phyloP scores from a whole-genome alignment of 2,888 invertebrate species.

The Drosophila neoperkinsi region DNA sequence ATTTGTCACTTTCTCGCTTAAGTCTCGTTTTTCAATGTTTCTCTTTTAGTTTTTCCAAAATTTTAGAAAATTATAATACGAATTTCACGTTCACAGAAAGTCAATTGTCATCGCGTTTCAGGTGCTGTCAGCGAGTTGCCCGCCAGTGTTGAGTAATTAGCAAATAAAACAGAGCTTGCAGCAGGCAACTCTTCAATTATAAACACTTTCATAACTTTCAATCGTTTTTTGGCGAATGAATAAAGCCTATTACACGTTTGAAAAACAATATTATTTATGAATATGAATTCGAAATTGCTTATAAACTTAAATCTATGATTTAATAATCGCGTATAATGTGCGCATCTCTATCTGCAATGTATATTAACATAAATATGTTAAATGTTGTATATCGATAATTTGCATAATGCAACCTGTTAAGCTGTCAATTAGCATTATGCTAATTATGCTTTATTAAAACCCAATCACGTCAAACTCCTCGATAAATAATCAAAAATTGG shows the following conservation, averaged over 20 bases:
- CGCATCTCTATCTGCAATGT: neutral
- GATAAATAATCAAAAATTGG: neutral
- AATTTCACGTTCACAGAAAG: slow-evolving; percentile 12
- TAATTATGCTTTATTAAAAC: neutral
- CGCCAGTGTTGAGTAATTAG: slow-evolving; percentile 23
- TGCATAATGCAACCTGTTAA: neutral
- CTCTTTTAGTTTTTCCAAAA: slow-evolving; percentile 1
- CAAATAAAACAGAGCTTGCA: neutral
- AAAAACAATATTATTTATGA: neutral
- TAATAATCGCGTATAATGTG: neutral
- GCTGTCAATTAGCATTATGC: neutral
- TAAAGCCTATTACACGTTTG: neutral
- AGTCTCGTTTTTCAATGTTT: neutral
- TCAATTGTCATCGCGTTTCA: slow-evolving; percentile 10
- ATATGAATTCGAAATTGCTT: neutral
- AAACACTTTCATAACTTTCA: neutral
- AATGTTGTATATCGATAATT: neutral
- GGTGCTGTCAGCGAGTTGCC: neutral
- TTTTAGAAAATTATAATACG: slow-evolving; percentile 4
- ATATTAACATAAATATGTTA: neutral
- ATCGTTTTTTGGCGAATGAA: neutral
- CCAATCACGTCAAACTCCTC: neutral
- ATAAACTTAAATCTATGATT: neutral
- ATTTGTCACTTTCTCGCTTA: slow-evolving; percentile 14
- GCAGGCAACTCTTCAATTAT: neutral